These are phyloP conservation scores for Cirrhinus mrigala DNA, from an alignment of 2,797 vertebrate genomes.

Conservation along the genomic window DNA sequence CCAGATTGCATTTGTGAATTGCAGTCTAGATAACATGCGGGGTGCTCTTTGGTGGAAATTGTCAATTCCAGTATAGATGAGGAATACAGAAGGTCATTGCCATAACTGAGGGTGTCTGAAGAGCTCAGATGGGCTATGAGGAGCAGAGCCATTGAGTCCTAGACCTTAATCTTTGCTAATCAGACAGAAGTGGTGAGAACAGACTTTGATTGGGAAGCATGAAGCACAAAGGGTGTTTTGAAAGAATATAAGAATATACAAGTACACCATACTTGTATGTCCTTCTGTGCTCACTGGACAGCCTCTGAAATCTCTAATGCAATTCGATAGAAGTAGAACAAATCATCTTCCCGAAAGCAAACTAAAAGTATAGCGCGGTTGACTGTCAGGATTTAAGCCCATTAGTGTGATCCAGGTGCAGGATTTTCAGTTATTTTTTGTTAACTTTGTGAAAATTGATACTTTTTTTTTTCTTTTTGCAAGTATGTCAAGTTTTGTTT, in stretches of 20 bases:
- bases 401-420: neutral
- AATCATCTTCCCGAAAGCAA: neutral
- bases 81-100: slow-evolving; percentile 5
- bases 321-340: neutral
- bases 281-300: neutral
- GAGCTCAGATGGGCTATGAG: neutral
- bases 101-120: slow-evolving; percentile 14
- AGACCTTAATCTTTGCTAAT: slow-evolving; percentile 71
- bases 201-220: slow-evolving; percentile 71
- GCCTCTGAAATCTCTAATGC: neutral
- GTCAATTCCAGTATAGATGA: slow-evolving; percentile 3
- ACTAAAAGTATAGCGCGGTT: neutral
- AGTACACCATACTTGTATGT: no score
- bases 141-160: neutral
- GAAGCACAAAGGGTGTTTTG: slow-evolving; percentile 67
- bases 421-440: neutral
- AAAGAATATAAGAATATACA: slow-evolving; percentile 61
- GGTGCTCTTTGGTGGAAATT: slow-evolving; percentile 2
- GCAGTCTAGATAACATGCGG: neutral
- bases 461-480: neutral
- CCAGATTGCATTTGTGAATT: slow-evolving; percentile 40
- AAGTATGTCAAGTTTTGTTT: neutral
- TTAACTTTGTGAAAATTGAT: neutral
- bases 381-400: neutral
- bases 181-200: slow-evolving; percentile 70